Conservation (phyloP, 1,140 invertebrate species). For the Aricia agestis region DNA sequence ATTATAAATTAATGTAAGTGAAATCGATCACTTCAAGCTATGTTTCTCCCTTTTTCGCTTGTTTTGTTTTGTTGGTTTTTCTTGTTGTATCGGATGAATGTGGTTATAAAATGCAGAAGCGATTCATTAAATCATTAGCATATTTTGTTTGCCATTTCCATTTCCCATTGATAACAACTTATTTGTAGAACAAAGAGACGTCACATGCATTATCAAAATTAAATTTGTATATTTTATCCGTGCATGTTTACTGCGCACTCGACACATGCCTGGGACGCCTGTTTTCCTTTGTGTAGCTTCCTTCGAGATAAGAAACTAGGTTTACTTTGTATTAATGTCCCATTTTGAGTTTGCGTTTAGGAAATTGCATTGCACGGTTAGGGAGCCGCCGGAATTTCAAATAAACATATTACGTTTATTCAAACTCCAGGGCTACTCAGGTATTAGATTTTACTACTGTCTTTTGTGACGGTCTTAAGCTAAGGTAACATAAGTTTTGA, state of each 20-base stretch:
- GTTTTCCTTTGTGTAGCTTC: neutral
- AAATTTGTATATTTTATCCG: constrained; percentile 1
- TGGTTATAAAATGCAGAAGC: too few species aligned
- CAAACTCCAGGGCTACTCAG: neutral
- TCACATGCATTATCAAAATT: constrained; percentile 7
- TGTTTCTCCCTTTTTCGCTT: too few species aligned
- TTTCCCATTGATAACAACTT: neutral
- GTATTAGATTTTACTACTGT: neutral
- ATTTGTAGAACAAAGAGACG: neutral
- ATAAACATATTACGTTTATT: neutral
- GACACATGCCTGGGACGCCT: neutral
- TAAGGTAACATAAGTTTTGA: neutral
- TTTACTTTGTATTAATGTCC: constrained; percentile 8
- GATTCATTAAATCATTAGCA: neutral
- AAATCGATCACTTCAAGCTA: too few species aligned
- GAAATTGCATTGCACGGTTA: neutral
- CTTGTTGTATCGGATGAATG: too few species aligned
- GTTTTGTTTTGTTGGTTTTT: too few species aligned
- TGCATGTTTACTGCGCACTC: neutral
- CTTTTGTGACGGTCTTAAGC: neutral
- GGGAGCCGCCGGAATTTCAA: neutral
- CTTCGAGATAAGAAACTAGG: constrained; percentile 12
- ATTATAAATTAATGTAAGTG: too few species aligned
- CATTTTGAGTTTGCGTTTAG: neutral
- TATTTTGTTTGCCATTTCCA: neutral